Evolutionary conservation across 2,113 vertebrate species (phyloP).

Genomic region (Dermatemys mawii): DNA sequence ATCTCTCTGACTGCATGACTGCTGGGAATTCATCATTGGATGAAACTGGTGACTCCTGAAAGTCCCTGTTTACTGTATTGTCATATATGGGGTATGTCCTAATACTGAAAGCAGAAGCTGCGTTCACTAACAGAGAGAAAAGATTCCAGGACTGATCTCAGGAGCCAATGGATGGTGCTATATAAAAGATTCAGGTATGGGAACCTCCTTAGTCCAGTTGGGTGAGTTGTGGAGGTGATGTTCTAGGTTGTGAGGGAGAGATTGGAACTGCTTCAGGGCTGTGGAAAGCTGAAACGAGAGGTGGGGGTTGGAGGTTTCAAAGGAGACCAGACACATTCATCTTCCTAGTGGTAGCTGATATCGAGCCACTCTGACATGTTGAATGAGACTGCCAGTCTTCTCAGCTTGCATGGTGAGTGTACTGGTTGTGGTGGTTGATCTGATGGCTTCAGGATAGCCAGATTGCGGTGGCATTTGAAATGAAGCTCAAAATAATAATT

Average conservation of each 20-base stretch:
- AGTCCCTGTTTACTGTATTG: slow-evolving; percentile 33
- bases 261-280: neutral
- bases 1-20: slow-evolving; percentile 31
- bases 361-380: neutral
- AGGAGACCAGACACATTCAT: neutral
- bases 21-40: slow-evolving; percentile 65
- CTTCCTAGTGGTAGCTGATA: neutral
- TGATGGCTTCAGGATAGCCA: neutral
- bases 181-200: neutral
- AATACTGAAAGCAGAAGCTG: slow-evolving; percentile 71
- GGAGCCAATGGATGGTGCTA: neutral
- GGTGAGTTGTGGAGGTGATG: slow-evolving; percentile 32
- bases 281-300: neutral
- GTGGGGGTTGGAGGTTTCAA: neutral
- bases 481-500: neutral
- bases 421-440: neutral
- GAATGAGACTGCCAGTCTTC: neutral
- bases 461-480: neutral
- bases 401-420: neutral
- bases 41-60: slow-evolving; percentile 64
- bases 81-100: slow-evolving; percentile 24
- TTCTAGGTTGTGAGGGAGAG: slow-evolving; percentile 28
- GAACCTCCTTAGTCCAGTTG: neutral
- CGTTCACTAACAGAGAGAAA: neutral
- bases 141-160: neutral